These are phyloP conservation scores for Tricholauxania praeusta DNA, from an alignment of 2,888 invertebrate species.

Conservation along the genomic window DNA sequence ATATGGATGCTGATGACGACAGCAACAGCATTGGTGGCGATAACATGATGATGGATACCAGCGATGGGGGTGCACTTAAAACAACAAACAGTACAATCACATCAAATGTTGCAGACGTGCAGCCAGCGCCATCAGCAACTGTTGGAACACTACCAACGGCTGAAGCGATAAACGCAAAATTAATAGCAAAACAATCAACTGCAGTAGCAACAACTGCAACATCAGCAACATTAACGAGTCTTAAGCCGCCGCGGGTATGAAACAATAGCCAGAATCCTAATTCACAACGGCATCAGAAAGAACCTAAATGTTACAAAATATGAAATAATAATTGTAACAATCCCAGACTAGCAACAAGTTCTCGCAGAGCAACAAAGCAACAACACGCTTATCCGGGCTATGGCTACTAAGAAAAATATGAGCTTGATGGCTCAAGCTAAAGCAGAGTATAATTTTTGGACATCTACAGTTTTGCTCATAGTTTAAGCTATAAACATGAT, in stretches of 20 bases:
- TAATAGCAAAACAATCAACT: conserved; percentile 21
- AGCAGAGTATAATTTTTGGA: no score
- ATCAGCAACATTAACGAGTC: conserved; percentile 34
- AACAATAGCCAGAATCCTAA: neutral
- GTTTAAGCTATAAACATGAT: no score
- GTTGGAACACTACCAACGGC: conserved; percentile 22
- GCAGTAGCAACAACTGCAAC: conserved; percentile 17
- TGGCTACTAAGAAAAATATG: no score
- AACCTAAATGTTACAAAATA: no score
- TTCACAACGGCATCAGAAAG: no score
- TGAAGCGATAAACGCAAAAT: neutral
- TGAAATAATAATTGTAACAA: no score
- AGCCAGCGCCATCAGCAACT: conserved; percentile 10
- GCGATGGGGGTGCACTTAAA: conserved; percentile 7
- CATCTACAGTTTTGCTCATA: no score
- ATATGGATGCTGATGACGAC: conserved; percentile 25
- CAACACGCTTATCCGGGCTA: no score
- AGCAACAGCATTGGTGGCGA: neutral
- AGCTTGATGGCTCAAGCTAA: no score
- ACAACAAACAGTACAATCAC: conserved; percentile 1
- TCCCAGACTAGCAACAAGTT: no score
- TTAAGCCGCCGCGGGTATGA: conserved; percentile 50
- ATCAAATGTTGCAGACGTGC: conserved; percentile 9
- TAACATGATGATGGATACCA: conserved; percentile 36
- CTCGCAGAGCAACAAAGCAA: no score